Percentiles rank a stretch among this genome's conserved stretches.
Evolutionary conservation across 2,113 vertebrate species (phyloP).

Genomic region (pig (Sus scrofa)): T2T-Sscrofa CM000818.6:84890501-84891000

Average conservation of each 20-base stretch:
- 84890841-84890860: not conserved
- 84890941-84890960: not conserved
- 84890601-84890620: not conserved
- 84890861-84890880: not conserved
- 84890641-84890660: not conserved
- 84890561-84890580: not conserved
- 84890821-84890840: not conserved
- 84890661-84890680: not conserved
- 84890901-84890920: not conserved
- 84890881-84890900: not conserved
- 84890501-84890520: not conserved
- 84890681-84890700: not conserved
- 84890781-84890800: not conserved
- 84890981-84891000: not conserved
- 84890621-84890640: not conserved
- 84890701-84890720: not conserved
- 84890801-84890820: not conserved
- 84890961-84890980: not conserved
- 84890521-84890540: not conserved
- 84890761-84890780: not conserved
- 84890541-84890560: not conserved
- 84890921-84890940: conserved; percentile 3
- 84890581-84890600: not conserved
- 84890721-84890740: conserved; percentile 16
- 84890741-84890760: not conserved